Conservation (phyloP, 2,113 vertebrate species). For the Motacilla tschutschensis region DNA sequence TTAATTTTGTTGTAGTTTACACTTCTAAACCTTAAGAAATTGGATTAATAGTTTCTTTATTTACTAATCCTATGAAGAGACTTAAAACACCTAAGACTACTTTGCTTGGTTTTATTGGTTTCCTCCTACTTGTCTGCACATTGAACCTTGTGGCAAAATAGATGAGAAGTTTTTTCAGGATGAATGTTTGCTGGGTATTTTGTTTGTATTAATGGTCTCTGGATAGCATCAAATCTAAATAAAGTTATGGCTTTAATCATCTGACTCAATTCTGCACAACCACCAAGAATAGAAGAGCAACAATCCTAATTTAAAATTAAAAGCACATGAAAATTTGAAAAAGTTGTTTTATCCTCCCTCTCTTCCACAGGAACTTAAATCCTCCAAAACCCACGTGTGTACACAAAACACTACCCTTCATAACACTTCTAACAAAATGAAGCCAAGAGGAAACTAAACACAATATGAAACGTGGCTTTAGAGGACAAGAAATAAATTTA, state of each 20-base stretch:
- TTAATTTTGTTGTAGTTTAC: neutral
- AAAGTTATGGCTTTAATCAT: neutral
- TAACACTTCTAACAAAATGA: neutral
- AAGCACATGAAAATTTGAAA: neutral
- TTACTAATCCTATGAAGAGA: neutral
- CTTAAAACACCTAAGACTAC: neutral
- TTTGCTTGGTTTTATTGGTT: neutral
- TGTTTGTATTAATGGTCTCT: neutral
- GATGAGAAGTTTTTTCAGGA: neutral
- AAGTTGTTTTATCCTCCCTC: neutral
- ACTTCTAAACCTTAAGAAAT: neutral
- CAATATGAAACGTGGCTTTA: neutral
- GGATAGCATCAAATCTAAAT: neutral
- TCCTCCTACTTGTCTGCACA: neutral
- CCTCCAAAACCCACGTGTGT: neutral
- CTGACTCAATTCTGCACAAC: neutral
- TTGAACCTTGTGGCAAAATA: neutral
- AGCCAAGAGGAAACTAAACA: neutral
- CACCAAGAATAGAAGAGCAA: neutral
- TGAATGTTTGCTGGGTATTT: neutral
- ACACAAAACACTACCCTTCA: neutral
- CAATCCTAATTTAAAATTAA: neutral
- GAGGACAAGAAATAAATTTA: neutral
- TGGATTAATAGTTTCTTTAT: neutral
- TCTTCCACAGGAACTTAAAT: neutral